Conservation (phyloP, 30 jellyfish, hydroid and myxozoan genomes). For the Hydractinia symbiolongicarpus region DNA sequence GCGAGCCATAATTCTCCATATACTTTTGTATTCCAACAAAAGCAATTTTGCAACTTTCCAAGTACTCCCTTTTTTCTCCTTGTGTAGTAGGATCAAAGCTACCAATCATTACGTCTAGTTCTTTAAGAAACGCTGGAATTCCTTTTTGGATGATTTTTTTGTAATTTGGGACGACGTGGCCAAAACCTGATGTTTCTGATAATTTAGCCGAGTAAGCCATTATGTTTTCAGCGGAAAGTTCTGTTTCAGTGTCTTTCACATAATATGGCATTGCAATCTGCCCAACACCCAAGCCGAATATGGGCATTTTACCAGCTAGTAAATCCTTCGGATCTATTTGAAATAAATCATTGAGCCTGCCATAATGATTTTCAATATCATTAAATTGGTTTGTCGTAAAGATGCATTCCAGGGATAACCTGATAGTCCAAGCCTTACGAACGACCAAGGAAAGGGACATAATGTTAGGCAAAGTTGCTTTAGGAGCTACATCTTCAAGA, state of each 20-base stretch:
- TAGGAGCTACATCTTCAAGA: background rate
- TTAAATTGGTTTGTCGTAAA: slow-evolving; percentile 18
- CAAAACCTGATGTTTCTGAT: slow-evolving; percentile 25
- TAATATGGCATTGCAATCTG: slow-evolving; percentile 34
- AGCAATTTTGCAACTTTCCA: slow-evolving; percentile 8
- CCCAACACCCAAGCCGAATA: slow-evolving; percentile 26
- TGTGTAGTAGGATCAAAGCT: background rate
- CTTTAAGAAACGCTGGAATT: slow-evolving; percentile 21
- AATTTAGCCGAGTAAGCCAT: slow-evolving; percentile 18
- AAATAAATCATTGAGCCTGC: slow-evolving; percentile 7
- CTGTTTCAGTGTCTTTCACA: slow-evolving; percentile 2
- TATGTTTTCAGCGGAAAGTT: slow-evolving; percentile 15
- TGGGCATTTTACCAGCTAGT: slow-evolving; percentile 35
- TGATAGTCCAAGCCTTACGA: slow-evolving; percentile 5
- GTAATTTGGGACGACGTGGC: slow-evolving; percentile 33
- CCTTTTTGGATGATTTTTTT: slow-evolving; percentile 6
- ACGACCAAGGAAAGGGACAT: background rate
- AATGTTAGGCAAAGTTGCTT: background rate
- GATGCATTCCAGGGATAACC: background rate
- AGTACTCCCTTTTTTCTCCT: background rate
- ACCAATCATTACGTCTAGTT: background rate
- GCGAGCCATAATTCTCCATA: slow-evolving; percentile 16
- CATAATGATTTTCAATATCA: slow-evolving; percentile 12
- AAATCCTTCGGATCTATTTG: slow-evolving; percentile 15
- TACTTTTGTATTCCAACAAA: slow-evolving; percentile 23